phyloP scores from a whole-genome alignment of 1,140 invertebrate species.

The Tetramorium alpestre region DNA sequence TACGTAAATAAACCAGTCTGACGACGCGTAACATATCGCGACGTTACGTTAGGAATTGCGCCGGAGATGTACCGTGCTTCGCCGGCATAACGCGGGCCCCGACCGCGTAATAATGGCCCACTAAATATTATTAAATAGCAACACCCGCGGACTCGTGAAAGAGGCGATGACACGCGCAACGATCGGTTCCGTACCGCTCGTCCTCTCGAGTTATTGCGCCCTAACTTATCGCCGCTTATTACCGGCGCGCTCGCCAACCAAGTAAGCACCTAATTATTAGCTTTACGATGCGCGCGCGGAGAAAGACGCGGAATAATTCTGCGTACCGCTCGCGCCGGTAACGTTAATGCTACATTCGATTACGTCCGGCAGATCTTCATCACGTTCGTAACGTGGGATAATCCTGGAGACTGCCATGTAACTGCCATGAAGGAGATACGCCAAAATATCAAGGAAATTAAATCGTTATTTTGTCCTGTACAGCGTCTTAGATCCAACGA shows the following conservation, averaged over 20 bases:
- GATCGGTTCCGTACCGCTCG: slow-evolving; percentile 36
- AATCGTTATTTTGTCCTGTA: background rate
- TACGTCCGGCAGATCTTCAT: background rate
- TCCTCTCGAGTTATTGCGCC: slow-evolving; percentile 19
- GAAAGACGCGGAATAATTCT: background rate
- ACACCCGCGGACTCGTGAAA: slow-evolving; percentile 47
- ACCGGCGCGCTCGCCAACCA: background rate
- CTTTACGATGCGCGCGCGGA: background rate
- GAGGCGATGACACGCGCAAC: slow-evolving; percentile 45
- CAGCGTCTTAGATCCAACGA: background rate
- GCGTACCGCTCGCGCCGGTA: background rate
- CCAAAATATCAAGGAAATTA: background rate
- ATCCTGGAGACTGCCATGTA: background rate
- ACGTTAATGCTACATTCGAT: slow-evolving; percentile 6
- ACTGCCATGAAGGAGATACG: background rate
- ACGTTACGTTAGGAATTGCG: slow-evolving; percentile 29
- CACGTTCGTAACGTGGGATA: background rate
- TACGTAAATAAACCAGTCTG: slow-evolving; percentile 78
- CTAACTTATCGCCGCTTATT: slow-evolving; percentile 35
- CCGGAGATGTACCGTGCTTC: slow-evolving; percentile 45
- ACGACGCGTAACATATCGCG: slow-evolving; percentile 58
- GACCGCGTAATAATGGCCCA: slow-evolving; percentile 51
- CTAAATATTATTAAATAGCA: slow-evolving; percentile 58
- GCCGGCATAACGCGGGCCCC: slow-evolving; percentile 5
- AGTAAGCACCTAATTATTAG: slow-evolving; percentile 27